Evolutionary conservation across 2,113 vertebrate genomes (phyloP), one percentile per base, ranked within the genome.

Genomic region (Oenanthe oenanthe): DNA sequence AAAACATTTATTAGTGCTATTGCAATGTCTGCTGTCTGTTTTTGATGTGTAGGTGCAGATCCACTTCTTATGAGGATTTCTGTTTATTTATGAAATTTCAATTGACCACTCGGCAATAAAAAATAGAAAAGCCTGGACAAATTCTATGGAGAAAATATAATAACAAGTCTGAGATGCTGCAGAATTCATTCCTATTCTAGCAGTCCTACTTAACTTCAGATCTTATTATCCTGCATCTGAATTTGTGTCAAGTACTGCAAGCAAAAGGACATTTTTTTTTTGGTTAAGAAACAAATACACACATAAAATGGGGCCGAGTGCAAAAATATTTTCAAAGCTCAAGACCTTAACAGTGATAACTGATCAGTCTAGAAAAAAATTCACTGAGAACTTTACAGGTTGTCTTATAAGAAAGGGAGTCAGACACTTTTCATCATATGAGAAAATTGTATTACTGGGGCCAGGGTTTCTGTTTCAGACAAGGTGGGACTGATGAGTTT

Each of bases 61-160:
- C 90, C 93, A 92, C 67, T 94, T 95, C 88, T 97, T 92, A 65
- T 65, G 70, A 95, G 72, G 82, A 48, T 71, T 67, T 93, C 80
- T 86, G 95, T 79, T 92, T 91, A 93, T 82, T 95, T 91, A 77
- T 92, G 57, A 95, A 36, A 92, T 89, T 85, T 76, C 40, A 76
- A 9, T n/a, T 96, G 67, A 79, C 31, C 63, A 34, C 25, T 91
- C 32, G 53, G 13, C 22, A 31, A 42, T 8, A 86, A 18, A 22
- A 88, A 67, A 81, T 34, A 89, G 14, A 66, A 85, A 86, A 62
- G 5, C 32, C 77, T 31, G 6, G 16, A 40, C 71, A 58, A 54
- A 42, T 48, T 22, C 2, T 53, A 53, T 8, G 20, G 24, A 92
- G 9, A 6, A 76, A 77, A 74, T 62, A 83, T 1, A 22, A 22